Evolutionary conservation across 1,140 invertebrate species (phyloP).

Genomic region (Megathymus violae): DNA sequence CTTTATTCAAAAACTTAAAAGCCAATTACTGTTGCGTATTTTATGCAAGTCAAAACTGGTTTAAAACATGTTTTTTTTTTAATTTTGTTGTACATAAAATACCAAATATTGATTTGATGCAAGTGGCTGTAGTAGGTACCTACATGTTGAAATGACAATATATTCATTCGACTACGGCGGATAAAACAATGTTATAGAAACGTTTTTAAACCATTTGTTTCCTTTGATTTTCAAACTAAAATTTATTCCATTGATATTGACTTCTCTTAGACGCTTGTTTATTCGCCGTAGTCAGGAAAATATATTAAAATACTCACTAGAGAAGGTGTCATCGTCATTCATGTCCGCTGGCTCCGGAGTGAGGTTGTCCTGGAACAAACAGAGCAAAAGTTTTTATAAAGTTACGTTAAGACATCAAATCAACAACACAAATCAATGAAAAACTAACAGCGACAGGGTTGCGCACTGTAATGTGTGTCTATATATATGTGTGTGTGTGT

Average conservation of each 20-base stretch:
- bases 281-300: constrained; percentile 1
- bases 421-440: too few relatives aligned
- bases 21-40: constrained; percentile 62
- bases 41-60: constrained; percentile 41
- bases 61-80: constrained; percentile 17
- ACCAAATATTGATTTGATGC: constrained; percentile 78
- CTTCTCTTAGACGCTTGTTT: not conserved
- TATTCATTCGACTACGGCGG: constrained; percentile 26
- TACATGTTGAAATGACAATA: too few relatives aligned
- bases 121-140: constrained; percentile 59
- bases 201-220: not conserved
- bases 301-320: constrained; percentile 82
- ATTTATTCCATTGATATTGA: not conserved
- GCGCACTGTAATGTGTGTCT: too few relatives aligned
- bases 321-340: constrained; percentile 88
- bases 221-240: not conserved
- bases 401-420: too few relatives aligned
- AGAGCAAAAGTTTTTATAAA: too few relatives aligned
- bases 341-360: constrained; percentile 88
- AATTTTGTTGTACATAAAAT: constrained; percentile 53
- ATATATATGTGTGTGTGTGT: too few relatives aligned
- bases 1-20: constrained; percentile 44
- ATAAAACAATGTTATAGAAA: constrained; percentile 1
- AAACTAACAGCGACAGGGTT: too few relatives aligned
- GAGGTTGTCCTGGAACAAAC: constrained; percentile 88